A percentile compares a stretch with the other conserved stretches of the same genome.
Conservation (phyloP, 2,113 vertebrate genomes). For the Notothenia coriiceps region DNA sequence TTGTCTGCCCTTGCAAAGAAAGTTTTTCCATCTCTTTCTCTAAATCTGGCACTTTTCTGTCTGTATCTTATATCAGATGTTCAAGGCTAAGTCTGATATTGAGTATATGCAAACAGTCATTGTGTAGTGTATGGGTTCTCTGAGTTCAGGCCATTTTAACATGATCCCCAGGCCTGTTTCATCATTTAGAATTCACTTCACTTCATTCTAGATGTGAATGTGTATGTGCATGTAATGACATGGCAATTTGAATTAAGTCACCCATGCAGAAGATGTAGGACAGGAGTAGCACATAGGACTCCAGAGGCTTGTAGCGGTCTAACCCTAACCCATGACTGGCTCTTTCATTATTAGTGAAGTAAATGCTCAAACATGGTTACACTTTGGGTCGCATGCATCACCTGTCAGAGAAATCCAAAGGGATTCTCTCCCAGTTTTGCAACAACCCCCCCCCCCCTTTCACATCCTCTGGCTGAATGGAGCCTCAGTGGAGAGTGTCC, state of each 20-base stretch:
- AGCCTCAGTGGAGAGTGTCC: slow-evolving; percentile 34
- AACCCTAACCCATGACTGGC: background rate
- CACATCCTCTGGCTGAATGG: slow-evolving; percentile 6
- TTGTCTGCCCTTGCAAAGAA: slow-evolving; percentile 18
- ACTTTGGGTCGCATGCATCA: background rate
- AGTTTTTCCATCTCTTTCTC: slow-evolving; percentile 14
- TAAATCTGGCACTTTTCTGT: background rate
- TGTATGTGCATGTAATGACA: slow-evolving; percentile 5
- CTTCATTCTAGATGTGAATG: background rate
- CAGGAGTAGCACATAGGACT: background rate
- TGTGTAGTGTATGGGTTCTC: background rate
- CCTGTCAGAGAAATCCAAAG: background rate
- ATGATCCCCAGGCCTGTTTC: slow-evolving; percentile 7
- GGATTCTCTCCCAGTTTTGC: background rate
- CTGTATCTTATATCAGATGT: background rate
- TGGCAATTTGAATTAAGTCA: slow-evolving; percentile 12
- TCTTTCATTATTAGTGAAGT: background rate
- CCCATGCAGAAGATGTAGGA: background rate
- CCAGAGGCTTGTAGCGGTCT: background rate
- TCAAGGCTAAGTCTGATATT: slow-evolving; percentile 15
- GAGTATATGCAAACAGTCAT: slow-evolving; percentile 4
- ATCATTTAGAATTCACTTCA: slow-evolving; percentile 21
- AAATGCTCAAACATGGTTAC: background rate
- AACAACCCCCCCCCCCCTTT: background rate
- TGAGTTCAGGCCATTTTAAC: background rate